Percentiles rank a stretch among this genome's conserved stretches.
These are phyloP conservation scores for Dicaeum eximium DNA, from an alignment of 2,113 vertebrate genomes.

Conservation along the genomic window DNA sequence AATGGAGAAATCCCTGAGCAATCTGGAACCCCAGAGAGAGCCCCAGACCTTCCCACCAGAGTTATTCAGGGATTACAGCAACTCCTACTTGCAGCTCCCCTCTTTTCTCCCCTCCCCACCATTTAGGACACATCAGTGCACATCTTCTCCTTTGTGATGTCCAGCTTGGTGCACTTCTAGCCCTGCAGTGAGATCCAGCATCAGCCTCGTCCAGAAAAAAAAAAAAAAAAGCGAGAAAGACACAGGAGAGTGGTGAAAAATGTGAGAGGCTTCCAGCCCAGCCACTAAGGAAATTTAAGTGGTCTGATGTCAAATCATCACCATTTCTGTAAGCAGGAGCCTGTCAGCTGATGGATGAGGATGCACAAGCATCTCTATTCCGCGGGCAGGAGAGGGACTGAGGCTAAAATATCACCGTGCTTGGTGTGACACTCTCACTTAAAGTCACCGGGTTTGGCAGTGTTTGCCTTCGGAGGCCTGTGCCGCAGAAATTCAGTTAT, in stretches of 20 bases:
- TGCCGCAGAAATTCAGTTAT: neutral
- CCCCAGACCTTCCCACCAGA: neutral
- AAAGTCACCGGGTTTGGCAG: neutral
- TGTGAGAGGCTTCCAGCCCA: neutral
- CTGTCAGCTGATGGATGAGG: slow-evolving; percentile 36
- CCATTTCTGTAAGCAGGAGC: neutral
- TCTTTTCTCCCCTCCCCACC: neutral
- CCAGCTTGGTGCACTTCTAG: neutral
- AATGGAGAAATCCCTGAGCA: neutral
- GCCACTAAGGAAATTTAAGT: neutral
- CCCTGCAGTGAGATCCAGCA: neutral
- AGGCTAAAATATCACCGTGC: neutral
- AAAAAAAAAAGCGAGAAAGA: neutral
- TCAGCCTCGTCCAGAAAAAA: neutral
- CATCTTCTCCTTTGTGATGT: fast-evolving
- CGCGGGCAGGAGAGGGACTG: neutral
- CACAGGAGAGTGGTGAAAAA: neutral
- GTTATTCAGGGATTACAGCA: neutral
- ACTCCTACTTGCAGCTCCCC: neutral
- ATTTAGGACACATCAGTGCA: too few species aligned
- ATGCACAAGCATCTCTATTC: neutral
- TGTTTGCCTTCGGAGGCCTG: neutral
- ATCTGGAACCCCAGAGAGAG: neutral
- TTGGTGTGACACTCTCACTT: neutral
- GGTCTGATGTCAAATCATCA: neutral